phyloP scores from a whole-genome alignment of 2,888 invertebrate species.

The Venusia cambrica region DNA sequence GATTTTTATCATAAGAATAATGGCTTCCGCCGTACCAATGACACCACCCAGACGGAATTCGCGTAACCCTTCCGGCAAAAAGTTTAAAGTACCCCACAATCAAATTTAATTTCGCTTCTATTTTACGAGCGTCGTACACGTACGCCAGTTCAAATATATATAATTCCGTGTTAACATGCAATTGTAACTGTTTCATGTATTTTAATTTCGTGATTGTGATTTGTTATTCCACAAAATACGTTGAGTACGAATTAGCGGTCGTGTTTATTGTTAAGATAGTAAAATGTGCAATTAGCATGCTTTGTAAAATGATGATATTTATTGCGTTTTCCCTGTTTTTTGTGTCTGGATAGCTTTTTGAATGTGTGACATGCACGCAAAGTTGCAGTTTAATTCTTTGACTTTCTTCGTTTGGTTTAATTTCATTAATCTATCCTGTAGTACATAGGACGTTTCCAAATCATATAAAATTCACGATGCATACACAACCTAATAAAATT shows the following conservation, averaged over 20 bases:
- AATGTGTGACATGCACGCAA: slow-evolving; percentile 10
- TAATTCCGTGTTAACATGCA: slow-evolving; percentile 56
- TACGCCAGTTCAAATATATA: slow-evolving; percentile 44
- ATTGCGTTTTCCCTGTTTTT: slow-evolving; percentile 13
- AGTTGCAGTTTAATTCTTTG: slow-evolving; percentile 1
- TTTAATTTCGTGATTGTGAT: slow-evolving; percentile 46
- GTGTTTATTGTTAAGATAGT: slow-evolving; percentile 47
- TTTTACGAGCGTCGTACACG: slow-evolving; percentile 33
- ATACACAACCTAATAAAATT: too few relatives aligned
- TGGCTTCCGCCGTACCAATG: slow-evolving; percentile 4
- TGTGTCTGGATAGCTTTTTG: slow-evolving; percentile 2
- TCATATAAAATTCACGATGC: too few relatives aligned
- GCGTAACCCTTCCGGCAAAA: slow-evolving; percentile 26
- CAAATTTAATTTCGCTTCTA: slow-evolving; percentile 19
- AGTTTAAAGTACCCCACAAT: slow-evolving; percentile 11
- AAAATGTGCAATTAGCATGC: slow-evolving; percentile 45
- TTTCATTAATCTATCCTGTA: too few relatives aligned
- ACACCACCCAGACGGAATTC: slow-evolving; percentile 24
- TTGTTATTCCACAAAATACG: slow-evolving; percentile 47
- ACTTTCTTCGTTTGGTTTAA: too few relatives aligned
- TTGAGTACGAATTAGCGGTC: slow-evolving; percentile 40
- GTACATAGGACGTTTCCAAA: too few relatives aligned
- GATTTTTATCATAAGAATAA: slow-evolving; percentile 7
- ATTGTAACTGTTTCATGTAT: slow-evolving; percentile 39
- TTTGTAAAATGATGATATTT: slow-evolving; percentile 27